Base-by-base conservation (phyloP, 2,113 vertebrate species). In the Rhombomys opimus region DNA sequence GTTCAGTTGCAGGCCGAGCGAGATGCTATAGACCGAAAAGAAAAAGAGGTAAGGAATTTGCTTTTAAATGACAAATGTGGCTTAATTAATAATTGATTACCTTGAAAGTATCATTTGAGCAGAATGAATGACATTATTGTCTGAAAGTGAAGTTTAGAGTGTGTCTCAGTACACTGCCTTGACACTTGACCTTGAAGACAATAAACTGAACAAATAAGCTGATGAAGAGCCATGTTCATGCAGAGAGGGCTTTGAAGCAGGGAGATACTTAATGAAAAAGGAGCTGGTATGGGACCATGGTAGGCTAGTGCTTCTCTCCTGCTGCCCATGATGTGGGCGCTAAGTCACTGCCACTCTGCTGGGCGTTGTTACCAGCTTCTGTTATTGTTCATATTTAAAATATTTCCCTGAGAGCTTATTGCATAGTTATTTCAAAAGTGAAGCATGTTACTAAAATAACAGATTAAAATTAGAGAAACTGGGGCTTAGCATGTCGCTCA, bases 1-100 rank as follows among this genome's bases (percentile, higher is more conserved):
- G 98, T 98, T 91, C 99, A 99, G 63, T 96, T 99, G 63, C 99
- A 99, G 96, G 99, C 99, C 1, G 99, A 99, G 97, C 98, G 99
- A 98, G 99, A 99, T 96, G 99, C 99, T 95, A 98, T 99, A 98
- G 99, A 99, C 98, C 98, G 99, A 97, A 99, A 99, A 96, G 99
- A 99, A 97, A 99, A 99, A 90, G 99, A 99, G 99, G 99, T 99
- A 99, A 97, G 97, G 77, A 50, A 50, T 61, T 93, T 96, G 65
- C 57, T 93, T 96, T 88, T 94, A 84, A 86, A 65, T 81, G 30
- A 76, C 27, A 95, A 90, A 15, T 88, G 59, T 95, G 59, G 35
- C 70, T 93, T 94, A 68, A 93, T 93, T 94, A 68, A 93, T 14
- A 87, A 73, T 94, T 68, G 89, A 3, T 72, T 77, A 75, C 17